Conservation (phyloP, 1,140 invertebrate genomes). For the Trichonephila clavipes region DNA sequence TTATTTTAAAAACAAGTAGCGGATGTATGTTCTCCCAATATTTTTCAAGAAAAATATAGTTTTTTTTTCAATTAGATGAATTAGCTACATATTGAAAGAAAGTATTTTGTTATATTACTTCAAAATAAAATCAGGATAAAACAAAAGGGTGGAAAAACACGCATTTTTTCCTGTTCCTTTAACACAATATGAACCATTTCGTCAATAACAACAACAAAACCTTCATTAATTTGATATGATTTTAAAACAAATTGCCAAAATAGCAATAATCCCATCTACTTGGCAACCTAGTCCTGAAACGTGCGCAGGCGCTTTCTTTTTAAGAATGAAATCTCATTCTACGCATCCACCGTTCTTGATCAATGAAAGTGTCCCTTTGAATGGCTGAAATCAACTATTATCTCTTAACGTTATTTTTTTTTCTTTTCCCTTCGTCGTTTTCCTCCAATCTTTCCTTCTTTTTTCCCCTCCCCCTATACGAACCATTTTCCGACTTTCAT, state of each 20-base stretch:
- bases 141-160: no score
- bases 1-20: no score
- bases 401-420: neutral
- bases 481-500: conserved; percentile 1
- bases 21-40: no score
- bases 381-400: conserved; percentile 64
- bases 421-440: conserved; percentile 35
- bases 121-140: no score
- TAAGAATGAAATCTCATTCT: conserved; percentile 69
- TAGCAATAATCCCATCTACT: neutral
- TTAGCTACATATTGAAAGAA: no score
- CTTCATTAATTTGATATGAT: no score
- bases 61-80: no score
- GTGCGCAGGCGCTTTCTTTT: conserved; percentile 33
- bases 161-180: no score
- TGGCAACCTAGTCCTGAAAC: neutral
- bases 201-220: no score
- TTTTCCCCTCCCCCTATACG: neutral
- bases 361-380: conserved; percentile 71
- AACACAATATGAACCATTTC: no score
- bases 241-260: neutral
- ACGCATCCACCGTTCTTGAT: conserved; percentile 66
- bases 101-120: no score
- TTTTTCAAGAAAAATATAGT: no score
- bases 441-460: neutral